These are phyloP conservation scores for Odontomyia ornata DNA, from an alignment of 2,888 invertebrate species.

Conservation along the genomic window DNA sequence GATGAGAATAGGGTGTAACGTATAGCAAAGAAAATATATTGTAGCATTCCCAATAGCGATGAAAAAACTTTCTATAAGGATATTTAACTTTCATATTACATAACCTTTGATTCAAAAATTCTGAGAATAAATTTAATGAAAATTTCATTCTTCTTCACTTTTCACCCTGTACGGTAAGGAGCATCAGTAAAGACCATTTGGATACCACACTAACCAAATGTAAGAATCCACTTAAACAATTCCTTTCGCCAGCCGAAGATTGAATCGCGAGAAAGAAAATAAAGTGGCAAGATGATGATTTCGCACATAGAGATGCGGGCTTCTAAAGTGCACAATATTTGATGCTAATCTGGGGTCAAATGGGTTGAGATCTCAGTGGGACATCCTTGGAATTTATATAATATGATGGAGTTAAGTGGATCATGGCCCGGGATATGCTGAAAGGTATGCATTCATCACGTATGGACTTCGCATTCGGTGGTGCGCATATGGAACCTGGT, in stretches of 20 bases:
- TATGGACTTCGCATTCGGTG: too few relatives aligned
- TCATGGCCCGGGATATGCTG: conserved; percentile 3
- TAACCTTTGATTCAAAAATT: too few relatives aligned
- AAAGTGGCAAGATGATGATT: conserved; percentile 39
- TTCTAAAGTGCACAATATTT: conserved; percentile 36
- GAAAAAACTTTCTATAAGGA: too few relatives aligned
- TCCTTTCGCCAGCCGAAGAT: conserved; percentile 19
- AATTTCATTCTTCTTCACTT: too few relatives aligned
- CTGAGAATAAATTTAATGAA: too few relatives aligned
- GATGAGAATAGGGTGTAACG: not conserved
- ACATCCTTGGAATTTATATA: conserved; percentile 43
- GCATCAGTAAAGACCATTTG: not conserved
- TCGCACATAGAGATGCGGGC: conserved; percentile 34
- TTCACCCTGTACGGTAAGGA: not conserved
- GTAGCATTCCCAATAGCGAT: too few relatives aligned
- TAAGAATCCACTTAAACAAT: conserved; percentile 1
- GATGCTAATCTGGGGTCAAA: conserved; percentile 44
- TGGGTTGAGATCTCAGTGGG: conserved; percentile 43
- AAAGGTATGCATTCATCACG: not conserved
- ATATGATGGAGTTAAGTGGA: conserved; percentile 42
- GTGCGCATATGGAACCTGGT: not conserved
- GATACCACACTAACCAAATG: not conserved
- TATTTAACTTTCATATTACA: too few relatives aligned
- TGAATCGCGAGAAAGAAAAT: conserved; percentile 17
- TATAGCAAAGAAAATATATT: not conserved